These are phyloP conservation scores for Apodemia duryi DNA, from an alignment of 2,888 invertebrate genomes.

Conservation along the genomic window DNA sequence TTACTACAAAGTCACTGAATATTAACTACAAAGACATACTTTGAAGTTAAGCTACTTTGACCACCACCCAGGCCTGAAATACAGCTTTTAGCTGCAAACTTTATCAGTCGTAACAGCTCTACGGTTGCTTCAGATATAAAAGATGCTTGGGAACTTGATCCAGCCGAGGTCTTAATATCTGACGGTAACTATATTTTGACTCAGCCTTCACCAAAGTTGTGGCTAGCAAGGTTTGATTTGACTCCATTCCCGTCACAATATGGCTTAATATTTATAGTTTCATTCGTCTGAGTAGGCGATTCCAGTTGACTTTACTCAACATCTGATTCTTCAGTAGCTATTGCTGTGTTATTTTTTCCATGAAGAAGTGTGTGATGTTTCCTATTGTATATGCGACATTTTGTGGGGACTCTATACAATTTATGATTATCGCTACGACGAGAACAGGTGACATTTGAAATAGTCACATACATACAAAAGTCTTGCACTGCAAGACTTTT, in stretches of 20 bases:
- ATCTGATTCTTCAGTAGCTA: too few species aligned
- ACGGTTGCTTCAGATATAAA: constrained; percentile 28
- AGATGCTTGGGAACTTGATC: constrained; percentile 28
- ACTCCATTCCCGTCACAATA: constrained; percentile 16
- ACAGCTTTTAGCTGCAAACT: constrained; percentile 17
- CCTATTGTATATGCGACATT: background rate
- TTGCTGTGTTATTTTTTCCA: background rate
- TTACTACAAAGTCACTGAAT: constrained; percentile 25
- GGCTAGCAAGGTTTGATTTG: constrained; percentile 24
- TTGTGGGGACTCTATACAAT: background rate
- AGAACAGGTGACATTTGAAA: background rate
- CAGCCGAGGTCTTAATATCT: constrained; percentile 25
- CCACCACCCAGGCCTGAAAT: constrained; percentile 26
- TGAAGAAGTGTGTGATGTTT: background rate
- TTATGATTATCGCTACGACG: background rate
- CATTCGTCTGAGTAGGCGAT: background rate
- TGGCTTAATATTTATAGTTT: constrained; percentile 17
- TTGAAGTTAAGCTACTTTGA: constrained; percentile 26
- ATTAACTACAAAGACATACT: constrained; percentile 24
- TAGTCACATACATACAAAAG: too few species aligned
- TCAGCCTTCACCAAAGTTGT: constrained; percentile 27
- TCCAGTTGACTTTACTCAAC: background rate
- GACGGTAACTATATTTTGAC: constrained; percentile 23
- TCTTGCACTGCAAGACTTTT: background rate
- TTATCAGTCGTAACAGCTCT: constrained; percentile 21